Evolutionary conservation across 2,113 vertebrate genomes (phyloP).

Genomic region (Scytalopus superciliaris): DNA sequence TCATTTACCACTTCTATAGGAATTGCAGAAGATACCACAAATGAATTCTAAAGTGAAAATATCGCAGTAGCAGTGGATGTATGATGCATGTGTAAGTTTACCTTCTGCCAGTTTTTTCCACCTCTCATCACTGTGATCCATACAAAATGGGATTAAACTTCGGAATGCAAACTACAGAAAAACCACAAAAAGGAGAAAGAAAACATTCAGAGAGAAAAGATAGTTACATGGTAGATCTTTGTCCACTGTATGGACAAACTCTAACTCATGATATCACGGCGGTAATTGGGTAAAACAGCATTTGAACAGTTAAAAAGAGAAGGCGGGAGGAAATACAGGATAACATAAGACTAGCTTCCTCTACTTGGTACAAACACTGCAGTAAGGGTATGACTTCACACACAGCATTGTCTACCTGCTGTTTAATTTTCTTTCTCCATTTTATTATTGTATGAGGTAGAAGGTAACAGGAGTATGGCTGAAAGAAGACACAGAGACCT

Average conservation of each 20-base stretch:
- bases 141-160: not conserved
- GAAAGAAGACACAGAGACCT: not conserved
- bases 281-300: not conserved
- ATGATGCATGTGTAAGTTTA: not conserved
- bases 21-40: not conserved
- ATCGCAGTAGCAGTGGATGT: not conserved
- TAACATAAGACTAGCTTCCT: not conserved
- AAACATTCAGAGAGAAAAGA: not conserved
- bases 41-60: not conserved
- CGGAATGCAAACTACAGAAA: not conserved
- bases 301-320: not conserved
- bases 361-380: not conserved
- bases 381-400: not conserved
- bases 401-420: not conserved
- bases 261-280: not conserved
- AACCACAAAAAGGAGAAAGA: not conserved
- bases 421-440: not conserved
- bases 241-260: not conserved
- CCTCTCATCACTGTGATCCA: not conserved
- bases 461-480: not conserved
- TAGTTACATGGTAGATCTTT: not conserved
- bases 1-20: not conserved
- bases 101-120: not conserved
- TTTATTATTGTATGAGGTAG: not conserved
- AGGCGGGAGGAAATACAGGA: accelerated